A percentile compares a stretch with the other conserved stretches of the same genome.
These are phyloP conservation scores for Psilopsiagon aurifrons DNA, from an alignment of 2,113 vertebrate species.

Conservation along the genomic window DNA sequence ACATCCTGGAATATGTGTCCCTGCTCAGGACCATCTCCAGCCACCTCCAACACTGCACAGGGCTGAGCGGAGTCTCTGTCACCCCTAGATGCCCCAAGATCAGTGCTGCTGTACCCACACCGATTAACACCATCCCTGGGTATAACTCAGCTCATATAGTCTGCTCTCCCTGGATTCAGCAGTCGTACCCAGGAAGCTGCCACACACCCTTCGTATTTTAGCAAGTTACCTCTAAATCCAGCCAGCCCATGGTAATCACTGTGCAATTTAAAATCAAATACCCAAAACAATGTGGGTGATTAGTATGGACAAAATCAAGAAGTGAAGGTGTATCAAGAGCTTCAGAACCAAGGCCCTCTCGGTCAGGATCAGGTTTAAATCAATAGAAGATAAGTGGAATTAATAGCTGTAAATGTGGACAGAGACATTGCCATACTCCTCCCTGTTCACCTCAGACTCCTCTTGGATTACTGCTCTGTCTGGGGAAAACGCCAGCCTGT, in stretches of 20 bases:
- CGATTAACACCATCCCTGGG: not conserved
- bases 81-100: not conserved
- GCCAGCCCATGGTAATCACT: not conserved
- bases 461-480: not conserved
- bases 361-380: not conserved
- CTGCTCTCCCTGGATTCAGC: accelerated
- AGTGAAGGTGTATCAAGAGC: not conserved
- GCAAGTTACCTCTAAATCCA: not conserved
- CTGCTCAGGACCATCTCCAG: not conserved
- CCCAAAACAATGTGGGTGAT: not conserved
- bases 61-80: not conserved
- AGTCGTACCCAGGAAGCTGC: not conserved
- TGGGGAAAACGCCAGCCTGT: not conserved
- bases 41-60: accelerated
- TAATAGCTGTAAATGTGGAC: not conserved
- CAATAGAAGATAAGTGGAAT: not conserved
- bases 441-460: not conserved
- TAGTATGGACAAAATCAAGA: not conserved
- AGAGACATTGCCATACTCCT: accelerated
- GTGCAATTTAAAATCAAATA: not conserved
- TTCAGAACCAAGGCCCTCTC: not conserved
- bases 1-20: accelerated
- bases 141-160: accelerated
- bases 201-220: not conserved
- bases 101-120: not conserved